Evolutionary conservation across 2,113 vertebrate genomes (phyloP).

Genomic region (Thalassoma bifasciatum): DNA sequence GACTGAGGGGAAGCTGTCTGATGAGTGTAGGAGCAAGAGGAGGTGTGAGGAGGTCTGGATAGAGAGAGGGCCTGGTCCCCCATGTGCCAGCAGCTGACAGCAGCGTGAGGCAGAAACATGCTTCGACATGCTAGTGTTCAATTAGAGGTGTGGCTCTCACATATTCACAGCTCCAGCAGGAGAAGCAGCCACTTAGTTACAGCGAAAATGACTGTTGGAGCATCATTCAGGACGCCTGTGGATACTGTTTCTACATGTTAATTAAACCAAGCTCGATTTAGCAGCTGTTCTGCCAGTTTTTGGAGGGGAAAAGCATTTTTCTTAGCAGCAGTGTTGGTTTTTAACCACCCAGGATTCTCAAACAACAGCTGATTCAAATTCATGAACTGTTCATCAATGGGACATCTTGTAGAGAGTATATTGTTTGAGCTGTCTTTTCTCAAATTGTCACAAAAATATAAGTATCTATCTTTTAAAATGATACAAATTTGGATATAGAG

Average conservation of each 20-base stretch:
- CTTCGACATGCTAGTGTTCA: conserved; percentile 57
- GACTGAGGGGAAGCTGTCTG: conserved; percentile 19
- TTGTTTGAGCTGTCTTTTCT: too few relatives aligned
- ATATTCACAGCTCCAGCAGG: conserved; percentile 38
- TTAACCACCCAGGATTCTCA: background rate
- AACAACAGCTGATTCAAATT: background rate
- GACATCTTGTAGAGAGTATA: background rate
- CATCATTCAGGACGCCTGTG: conserved; percentile 29
- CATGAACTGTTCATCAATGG: too few relatives aligned
- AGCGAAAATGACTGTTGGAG: conserved; percentile 38
- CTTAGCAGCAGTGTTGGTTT: background rate
- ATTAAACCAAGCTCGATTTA: conserved; percentile 34
- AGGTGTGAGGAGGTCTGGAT: conserved; percentile 20
- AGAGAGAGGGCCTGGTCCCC: conserved; percentile 2
- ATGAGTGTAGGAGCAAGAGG: conserved; percentile 1
- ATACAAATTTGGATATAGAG: too few relatives aligned
- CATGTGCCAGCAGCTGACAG: conserved; percentile 39
- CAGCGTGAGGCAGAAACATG: conserved; percentile 51
- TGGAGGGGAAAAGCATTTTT: background rate
- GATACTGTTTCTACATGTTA: conserved; percentile 35
- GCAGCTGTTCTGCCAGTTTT: conserved; percentile 31
- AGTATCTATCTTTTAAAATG: too few relatives aligned
- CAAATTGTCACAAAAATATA: too few relatives aligned
- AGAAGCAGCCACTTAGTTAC: conserved; percentile 40
- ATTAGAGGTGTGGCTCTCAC: conserved; percentile 55